Evolutionary conservation across 2,113 vertebrate genomes (phyloP).

Genomic region (Dryoscopus gambensis): DNA sequence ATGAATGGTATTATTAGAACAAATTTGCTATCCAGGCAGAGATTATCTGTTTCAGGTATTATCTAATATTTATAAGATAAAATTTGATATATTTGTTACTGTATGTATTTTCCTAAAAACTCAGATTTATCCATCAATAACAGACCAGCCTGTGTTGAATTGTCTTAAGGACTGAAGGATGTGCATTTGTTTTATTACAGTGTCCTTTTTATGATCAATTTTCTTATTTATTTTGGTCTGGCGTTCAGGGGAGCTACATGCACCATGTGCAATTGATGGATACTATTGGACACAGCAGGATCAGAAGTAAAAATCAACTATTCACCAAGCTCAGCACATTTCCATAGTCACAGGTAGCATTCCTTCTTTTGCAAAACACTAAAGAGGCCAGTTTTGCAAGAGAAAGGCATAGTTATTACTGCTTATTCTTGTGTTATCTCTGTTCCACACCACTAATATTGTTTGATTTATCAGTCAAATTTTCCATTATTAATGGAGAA

Average conservation of each 20-base stretch:
- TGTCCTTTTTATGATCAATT: neutral
- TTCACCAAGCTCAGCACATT: neutral
- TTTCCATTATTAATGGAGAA: conserved; percentile 26
- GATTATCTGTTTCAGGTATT: neutral
- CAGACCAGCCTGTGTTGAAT: neutral
- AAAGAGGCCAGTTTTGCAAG: neutral
- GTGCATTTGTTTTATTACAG: neutral
- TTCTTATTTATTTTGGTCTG: neutral
- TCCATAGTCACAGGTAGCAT: neutral
- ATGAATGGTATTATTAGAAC: neutral
- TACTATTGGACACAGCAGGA: neutral
- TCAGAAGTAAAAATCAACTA: neutral
- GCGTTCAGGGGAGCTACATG: neutral
- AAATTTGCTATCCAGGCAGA: neutral
- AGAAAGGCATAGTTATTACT: neutral
- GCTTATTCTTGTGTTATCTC: conserved; percentile 1
- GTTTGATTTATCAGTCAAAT: conserved; percentile 10
- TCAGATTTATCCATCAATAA: neutral
- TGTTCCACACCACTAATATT: neutral
- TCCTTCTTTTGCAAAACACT: neutral
- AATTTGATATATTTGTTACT: neutral
- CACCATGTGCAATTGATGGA: neutral
- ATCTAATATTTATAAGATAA: neutral
- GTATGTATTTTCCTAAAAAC: neutral
- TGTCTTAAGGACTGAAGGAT: neutral